Conservation (phyloP, 2,888 invertebrate species). For the Leptarthrus brevirostris region DNA sequence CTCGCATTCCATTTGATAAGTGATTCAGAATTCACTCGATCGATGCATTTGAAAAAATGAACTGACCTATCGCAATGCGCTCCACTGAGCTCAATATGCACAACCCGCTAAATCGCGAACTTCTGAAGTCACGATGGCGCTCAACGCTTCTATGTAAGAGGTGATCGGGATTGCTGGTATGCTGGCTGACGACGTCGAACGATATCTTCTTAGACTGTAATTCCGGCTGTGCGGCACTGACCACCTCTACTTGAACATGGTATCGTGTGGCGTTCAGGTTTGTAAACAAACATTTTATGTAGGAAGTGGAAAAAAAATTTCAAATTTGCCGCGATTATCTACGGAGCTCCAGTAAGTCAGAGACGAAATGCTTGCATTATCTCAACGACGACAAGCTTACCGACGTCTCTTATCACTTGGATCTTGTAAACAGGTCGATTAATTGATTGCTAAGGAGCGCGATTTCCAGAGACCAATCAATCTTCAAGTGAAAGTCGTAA, state of each 20-base stretch:
- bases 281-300: background rate
- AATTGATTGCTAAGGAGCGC: background rate
- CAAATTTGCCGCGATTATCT: background rate
- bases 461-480: no score
- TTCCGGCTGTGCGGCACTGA: background rate
- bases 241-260: background rate
- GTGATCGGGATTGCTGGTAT: background rate
- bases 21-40: background rate
- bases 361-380: background rate
- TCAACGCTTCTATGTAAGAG: no score
- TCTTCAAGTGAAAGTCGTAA: no score
- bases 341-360: background rate
- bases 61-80: slow-evolving; percentile 35
- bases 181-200: background rate
- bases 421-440: background rate
- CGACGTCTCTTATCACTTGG: background rate
- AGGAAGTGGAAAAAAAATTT: background rate
- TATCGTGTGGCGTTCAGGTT: slow-evolving; percentile 1
- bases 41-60: background rate
- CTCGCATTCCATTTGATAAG: background rate
- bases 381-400: background rate
- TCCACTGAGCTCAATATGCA: slow-evolving; percentile 24
- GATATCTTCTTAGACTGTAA: background rate
- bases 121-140: no score
- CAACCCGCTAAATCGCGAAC: background rate